Base-by-base conservation (phyloP, 2,888 invertebrate species). In the Amphipoea lucens region DNA sequence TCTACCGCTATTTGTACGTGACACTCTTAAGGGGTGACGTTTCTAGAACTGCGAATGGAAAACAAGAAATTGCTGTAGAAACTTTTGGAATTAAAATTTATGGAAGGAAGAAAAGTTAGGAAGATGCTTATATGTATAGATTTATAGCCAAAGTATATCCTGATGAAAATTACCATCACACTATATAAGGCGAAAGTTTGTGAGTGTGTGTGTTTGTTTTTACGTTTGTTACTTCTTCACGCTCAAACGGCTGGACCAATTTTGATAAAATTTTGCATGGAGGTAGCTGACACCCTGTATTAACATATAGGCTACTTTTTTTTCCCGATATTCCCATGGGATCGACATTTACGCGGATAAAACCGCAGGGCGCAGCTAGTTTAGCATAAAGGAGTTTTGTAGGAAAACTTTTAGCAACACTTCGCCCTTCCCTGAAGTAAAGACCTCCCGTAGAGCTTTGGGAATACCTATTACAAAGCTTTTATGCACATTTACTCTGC, bases 381-480 rank as follows among this genome's bases (percentile, higher is more conserved):
- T 65, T 69, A 65, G 20, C 14, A 0, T 6, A 81, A 65, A 81
- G 29, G 36, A 0, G 11, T 60, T 85, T 81, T 17, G 0, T 9
- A 3, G 14, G 29, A 70, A 51, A 66, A 11, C 9, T 69, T 51
- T 54, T 48, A 65, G 0, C 23, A 29, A 57, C 83, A 48, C 36
- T 20, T 36, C 36, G 3, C 7, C 4, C 11, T 66, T 66, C 23
- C 14, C 2, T 36, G 6, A 60, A 84, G 62, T 42, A 78, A 42
- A 36, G 7, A 82, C 17, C 45, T 40, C 65, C 29, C 17, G 7
- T 7, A 14, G 36, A 68, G 74, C 40, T 65, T 75, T 57, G 45
- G 17, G 40, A 74, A 82, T 23, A 23, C 48, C 73, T 62, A 57
- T 68, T 36, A 74, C 54, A 74, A 74, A 82, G 86, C 48, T 57